Evolutionary conservation across 1,140 invertebrate species (phyloP).

Genomic region (Lasaia peninsularis): DNA sequence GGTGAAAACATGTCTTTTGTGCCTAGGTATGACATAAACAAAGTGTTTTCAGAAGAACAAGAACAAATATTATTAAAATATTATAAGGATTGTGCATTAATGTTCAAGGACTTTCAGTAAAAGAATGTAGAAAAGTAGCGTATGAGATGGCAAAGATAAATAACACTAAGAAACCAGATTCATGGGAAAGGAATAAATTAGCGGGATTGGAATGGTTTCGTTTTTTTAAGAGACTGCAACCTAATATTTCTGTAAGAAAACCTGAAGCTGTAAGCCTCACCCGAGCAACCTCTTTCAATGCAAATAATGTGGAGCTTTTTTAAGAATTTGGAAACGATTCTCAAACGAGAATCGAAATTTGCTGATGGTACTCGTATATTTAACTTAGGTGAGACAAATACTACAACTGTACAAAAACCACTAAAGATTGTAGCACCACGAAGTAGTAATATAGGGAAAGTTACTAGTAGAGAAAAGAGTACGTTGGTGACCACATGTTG

Average conservation of each 20-base stretch:
- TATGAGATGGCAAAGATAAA: constrained; percentile 24
- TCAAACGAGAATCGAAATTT: constrained; percentile 19
- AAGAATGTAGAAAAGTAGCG: constrained; percentile 19
- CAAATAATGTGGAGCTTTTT: constrained; percentile 19
- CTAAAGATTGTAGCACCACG: constrained; percentile 38
- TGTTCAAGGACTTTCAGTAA: constrained; percentile 22
- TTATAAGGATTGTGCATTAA: constrained; percentile 17
- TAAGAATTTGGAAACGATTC: constrained; percentile 18
- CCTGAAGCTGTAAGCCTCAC: constrained; percentile 13
- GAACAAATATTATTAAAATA: constrained; percentile 23
- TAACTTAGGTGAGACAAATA: constrained; percentile 65
- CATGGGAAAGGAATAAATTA: constrained; percentile 19
- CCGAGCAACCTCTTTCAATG: constrained; percentile 11
- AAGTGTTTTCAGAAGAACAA: constrained; percentile 21
- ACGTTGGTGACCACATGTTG: constrained; percentile 3
- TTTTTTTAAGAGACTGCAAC: constrained; percentile 20
- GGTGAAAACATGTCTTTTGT: constrained; percentile 14
- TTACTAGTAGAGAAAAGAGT: background rate
- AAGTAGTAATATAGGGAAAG: constrained; percentile 22
- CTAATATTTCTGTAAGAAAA: constrained; percentile 17
- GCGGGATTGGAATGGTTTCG: constrained; percentile 17
- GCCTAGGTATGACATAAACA: constrained; percentile 13
- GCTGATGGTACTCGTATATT: constrained; percentile 34
- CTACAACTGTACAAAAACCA: constrained; percentile 64
- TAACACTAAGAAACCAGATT: constrained; percentile 17